These are phyloP conservation scores for Hydrozoanthus tunicans DNA, from an alignment of 64 coral and sea anemone genomes.

Conservation along the genomic window DNA sequence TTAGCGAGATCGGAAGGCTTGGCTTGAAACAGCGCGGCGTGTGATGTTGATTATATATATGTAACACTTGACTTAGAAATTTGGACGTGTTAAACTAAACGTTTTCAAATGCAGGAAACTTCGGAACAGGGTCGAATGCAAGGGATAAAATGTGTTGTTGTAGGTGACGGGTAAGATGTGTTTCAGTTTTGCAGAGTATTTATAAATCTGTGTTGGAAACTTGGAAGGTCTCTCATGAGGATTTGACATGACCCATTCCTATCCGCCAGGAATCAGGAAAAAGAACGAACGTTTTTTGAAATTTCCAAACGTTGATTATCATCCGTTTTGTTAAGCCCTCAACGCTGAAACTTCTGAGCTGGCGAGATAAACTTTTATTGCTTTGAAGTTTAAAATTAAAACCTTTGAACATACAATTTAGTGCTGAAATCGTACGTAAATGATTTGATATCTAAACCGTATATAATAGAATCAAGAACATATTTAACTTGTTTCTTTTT, in stretches of 20 bases:
- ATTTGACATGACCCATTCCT: not conserved
- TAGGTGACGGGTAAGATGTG: conserved; percentile 54
- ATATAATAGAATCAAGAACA: conserved; percentile 27
- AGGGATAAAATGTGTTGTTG: conserved; percentile 69
- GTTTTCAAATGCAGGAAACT: conserved; percentile 62
- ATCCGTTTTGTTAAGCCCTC: not conserved
- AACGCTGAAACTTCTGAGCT: not conserved
- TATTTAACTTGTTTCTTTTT: not conserved
- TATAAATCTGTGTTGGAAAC: not conserved
- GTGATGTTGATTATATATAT: conserved; percentile 38
- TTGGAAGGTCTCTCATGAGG: not conserved
- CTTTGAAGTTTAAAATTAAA: conserved; percentile 8
- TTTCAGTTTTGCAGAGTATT: not conserved
- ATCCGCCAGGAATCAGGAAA: not conserved
- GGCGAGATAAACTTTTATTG: not conserved
- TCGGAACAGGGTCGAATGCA: conserved; percentile 59
- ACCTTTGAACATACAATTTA: conserved; percentile 11
- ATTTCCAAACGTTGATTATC: conserved; percentile 30
- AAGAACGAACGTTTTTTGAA: not conserved
- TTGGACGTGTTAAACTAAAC: conserved; percentile 46
- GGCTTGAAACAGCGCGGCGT: conserved; percentile 58
- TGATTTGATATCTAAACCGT: conserved; percentile 4
- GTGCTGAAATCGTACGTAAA: not conserved
- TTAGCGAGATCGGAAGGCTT: conserved; percentile 18
- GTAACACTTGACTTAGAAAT: conserved; percentile 30